These are phyloP conservation scores for Hirundichthys speculiger DNA, from an alignment of 2,113 vertebrate species.

Conservation along the genomic window DNA sequence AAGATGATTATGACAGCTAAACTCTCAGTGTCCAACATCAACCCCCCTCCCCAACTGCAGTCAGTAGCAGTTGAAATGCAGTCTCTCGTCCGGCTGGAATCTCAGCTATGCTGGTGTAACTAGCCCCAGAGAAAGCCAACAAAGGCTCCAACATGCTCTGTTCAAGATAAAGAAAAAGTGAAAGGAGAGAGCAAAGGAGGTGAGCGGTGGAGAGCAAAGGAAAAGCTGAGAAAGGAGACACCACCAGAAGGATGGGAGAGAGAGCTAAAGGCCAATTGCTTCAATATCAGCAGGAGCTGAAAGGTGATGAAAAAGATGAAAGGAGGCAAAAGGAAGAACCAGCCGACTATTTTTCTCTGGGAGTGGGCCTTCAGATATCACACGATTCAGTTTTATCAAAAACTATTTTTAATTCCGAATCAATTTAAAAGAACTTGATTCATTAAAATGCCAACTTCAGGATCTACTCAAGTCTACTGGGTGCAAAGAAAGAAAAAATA, in stretches of 20 bases:
- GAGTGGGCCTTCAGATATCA: neutral
- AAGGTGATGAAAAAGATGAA: neutral
- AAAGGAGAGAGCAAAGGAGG: neutral
- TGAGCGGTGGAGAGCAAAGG: conserved; percentile 16
- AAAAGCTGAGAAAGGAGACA: conserved; percentile 1
- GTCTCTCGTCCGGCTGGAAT: conserved; percentile 62
- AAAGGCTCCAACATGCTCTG: conserved; percentile 46
- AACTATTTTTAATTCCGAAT: no score
- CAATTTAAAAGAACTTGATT: no score
- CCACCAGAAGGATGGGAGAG: neutral
- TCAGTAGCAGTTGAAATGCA: conserved; percentile 30
- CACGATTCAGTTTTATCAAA: no score
- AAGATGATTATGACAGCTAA: conserved; percentile 11
- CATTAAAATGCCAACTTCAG: no score
- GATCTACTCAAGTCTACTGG: no score
- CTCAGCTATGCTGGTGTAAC: conserved; percentile 54
- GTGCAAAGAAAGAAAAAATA: no score
- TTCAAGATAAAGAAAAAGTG: conserved; percentile 52
- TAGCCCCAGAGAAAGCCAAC: conserved; percentile 43
- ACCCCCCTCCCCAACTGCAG: neutral
- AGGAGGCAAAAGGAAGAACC: neutral
- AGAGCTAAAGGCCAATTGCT: neutral
- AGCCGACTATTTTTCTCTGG: neutral
- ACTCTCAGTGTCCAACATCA: conserved; percentile 13
- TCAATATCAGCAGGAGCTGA: neutral